Evolutionary conservation across 2,797 vertebrate genomes (phyloP).

Genomic region (Macropodus opercularis): DNA sequence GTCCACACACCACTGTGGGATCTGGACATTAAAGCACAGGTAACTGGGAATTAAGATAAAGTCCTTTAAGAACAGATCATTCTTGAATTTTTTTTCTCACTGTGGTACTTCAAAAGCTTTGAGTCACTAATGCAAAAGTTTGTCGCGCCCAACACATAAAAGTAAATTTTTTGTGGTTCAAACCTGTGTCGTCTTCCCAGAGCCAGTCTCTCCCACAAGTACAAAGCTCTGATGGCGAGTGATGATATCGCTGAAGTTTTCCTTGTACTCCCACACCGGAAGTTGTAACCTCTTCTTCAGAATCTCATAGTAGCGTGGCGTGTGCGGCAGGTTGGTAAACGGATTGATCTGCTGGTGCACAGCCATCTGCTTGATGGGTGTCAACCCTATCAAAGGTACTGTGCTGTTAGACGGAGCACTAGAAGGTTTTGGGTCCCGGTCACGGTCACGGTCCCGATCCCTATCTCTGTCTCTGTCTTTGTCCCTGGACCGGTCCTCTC

Average conservation of each 20-base stretch:
- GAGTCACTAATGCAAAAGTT: neutral
- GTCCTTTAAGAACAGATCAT: too few relatives aligned
- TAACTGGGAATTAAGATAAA: neutral
- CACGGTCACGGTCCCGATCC: constrained; percentile 90
- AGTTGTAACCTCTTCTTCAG: constrained; percentile 95
- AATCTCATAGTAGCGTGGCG: constrained; percentile 96
- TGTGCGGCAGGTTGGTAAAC: constrained; percentile 97
- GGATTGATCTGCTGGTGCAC: constrained; percentile 96
- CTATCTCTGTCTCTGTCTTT: constrained; percentile 83
- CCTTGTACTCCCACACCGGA: constrained; percentile 99
- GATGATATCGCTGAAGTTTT: constrained; percentile 95
- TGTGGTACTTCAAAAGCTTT: too few relatives aligned
- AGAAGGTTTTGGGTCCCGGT: constrained; percentile 87
- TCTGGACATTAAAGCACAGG: constrained; percentile 78
- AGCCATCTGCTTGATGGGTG: constrained; percentile 85
- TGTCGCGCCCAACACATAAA: neutral
- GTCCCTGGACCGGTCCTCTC: constrained; percentile 90
- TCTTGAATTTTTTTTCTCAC: too few relatives aligned
- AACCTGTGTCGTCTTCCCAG: constrained; percentile 99
- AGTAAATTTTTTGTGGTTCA: constrained; percentile 26
- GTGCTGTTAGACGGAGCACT: constrained; percentile 56
- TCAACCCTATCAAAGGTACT: constrained; percentile 61
- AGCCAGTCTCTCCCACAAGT: constrained; percentile 97
- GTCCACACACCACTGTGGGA: constrained; percentile 99
- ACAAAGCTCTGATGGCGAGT: constrained; percentile 95